phyloP scores from a whole-genome alignment of 2,797 vertebrate genomes.

The Iguana delicatissima region DNA sequence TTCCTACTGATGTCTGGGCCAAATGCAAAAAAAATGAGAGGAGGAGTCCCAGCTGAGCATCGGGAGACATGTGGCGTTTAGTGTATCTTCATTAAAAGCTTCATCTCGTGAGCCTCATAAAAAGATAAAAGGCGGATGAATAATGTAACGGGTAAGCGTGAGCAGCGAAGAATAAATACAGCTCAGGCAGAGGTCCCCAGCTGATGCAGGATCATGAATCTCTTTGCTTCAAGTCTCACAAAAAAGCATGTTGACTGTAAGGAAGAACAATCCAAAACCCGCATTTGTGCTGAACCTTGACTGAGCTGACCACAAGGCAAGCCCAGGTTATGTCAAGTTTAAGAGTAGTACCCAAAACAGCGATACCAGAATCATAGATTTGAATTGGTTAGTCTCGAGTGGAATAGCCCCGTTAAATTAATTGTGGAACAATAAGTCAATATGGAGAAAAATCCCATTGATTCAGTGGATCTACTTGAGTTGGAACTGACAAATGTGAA shows the following conservation, averaged over 20 bases:
- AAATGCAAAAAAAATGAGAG: neutral
- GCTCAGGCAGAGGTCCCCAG: fast-evolving
- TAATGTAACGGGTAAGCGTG: neutral
- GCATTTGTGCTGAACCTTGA: too few species aligned
- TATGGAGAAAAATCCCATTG: too few species aligned
- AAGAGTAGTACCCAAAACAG: too few species aligned
- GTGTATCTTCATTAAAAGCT: conserved; percentile 3
- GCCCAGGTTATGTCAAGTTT: too few species aligned
- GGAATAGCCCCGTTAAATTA: too few species aligned
- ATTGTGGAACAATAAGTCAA: too few species aligned
- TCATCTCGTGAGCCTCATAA: neutral
- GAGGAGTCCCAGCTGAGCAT: fast-evolving
- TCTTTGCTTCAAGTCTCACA: neutral
- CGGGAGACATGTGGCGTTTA: neutral
- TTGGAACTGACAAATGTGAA: too few species aligned
- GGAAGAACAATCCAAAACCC: too few species aligned
- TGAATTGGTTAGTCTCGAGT: too few species aligned
- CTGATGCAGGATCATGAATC: neutral
- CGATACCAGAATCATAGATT: too few species aligned
- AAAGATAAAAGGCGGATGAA: neutral
- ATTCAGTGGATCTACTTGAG: too few species aligned
- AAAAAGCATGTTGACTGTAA: neutral
- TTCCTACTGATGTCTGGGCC: neutral
- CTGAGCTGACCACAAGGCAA: too few species aligned
- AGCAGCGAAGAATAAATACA: conserved; percentile 26